Base-by-base conservation (phyloP, 1,140 invertebrate species). In the Solen grandis region DNA sequence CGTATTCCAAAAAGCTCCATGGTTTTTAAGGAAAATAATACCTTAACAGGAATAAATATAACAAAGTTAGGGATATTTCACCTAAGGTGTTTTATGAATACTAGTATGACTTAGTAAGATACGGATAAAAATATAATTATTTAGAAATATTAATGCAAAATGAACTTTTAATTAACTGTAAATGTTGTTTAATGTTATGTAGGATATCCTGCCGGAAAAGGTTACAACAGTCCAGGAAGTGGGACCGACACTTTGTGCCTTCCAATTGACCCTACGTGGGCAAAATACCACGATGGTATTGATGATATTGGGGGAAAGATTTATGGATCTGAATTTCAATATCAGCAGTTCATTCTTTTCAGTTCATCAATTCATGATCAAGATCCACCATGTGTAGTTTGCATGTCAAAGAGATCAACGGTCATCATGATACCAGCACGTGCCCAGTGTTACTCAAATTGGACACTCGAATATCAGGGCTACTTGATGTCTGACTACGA, bases 311-410 rank as follows among this genome's bases (percentile, higher is more conserved):
- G 62, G 5, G 59, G 38, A n/a, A 14, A n/a, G 25, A 38, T 85
- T n/a, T 79, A 81, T 27, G 84, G 81, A 10, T 57, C 82, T 13
- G 82, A 85, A 52, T 76, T 75, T 31, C 19, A 81, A 38, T 8
- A 55, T 3, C 10, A 54, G 5, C 27, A 52, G 13, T 22, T 22
- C 5, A 22, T 27, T 14, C n/a, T 57, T 16, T 77, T 77, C 22
- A 29, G 41, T 10, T 57, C 57, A 19, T 1, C 0, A 0, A 33
- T 78, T 8, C 3, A 36, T 22, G 31, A 83, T n/a, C 80, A 81
- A 25, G 68, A 83, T 50, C 36, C 72, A 8, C 80, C 70, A 0
- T 86, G 85, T 68, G n/a, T n/a, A n/a, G n/a, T n/a, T n/a, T n/a
- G n/a, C n/a, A n/a, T n/a, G n/a, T n/a, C n/a, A n/a, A n/a, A n/a